Evolutionary conservation across 2,113 vertebrate genomes (phyloP), one percentile per base, ranked within the genome.

Genomic region (Laterallus jamaicensis): DNA sequence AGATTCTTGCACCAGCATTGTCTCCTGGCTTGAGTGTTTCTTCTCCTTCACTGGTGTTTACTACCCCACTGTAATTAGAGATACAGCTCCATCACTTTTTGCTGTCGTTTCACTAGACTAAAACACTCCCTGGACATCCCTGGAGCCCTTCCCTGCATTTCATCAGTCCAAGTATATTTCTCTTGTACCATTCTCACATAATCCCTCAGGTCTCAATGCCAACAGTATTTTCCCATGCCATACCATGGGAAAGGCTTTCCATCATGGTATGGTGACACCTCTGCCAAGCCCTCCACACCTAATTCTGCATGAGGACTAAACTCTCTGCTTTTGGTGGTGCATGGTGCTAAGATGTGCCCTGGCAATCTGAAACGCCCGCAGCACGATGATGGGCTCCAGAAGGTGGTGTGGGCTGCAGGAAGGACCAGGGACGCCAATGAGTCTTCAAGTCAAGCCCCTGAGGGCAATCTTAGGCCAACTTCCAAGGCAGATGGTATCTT

Each of bases 291-390:
- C 3, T 12, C 20, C n/a, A 10, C n/a, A 54, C 58, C 52, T 44
- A 4, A 28, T 25, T 70, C 56, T 70, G 31, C 12, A 5, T 2
- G 14, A 79, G 78, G 42, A 73, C 60, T 44, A 3, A 84, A 11
- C 74, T 55, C 52, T 70, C 56, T 2, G 1, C 35, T 47, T 47
- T 9, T 1, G 49, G 49, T 14, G 29, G 25, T 20, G 8, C 0
- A 1, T 5, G 50, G 31, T 47, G 9, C 71, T 19, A 28, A 59
- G 79, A 58, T 16, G 12, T 15, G 35, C 37, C 35, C 67, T 24
- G 63, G 63, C 44, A 50, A 55, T 22, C 4, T 19, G 55, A 35
- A 68, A 31, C 16, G 63, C 39, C 52, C 39, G 0, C 6, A 59
- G 55, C 29, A 21, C 2, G 17, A 28, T 0, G 3, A 12, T 74